Evolutionary conservation across 2,888 invertebrate species (phyloP).

Genomic region (Dolomedes plantarius): DNA sequence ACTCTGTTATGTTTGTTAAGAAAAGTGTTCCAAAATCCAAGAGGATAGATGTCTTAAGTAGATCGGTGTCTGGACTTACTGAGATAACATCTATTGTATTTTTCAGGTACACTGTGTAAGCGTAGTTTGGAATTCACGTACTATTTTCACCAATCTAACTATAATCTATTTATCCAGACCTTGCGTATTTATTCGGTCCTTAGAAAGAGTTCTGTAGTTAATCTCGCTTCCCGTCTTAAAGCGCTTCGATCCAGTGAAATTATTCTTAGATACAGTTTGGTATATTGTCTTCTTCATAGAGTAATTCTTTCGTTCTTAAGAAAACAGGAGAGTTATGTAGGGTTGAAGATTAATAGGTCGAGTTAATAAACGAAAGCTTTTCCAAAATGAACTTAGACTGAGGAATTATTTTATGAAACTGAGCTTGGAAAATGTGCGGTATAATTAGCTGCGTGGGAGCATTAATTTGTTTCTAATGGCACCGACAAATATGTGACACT

Average conservation of each 20-base stretch:
- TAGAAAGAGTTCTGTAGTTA: neutral
- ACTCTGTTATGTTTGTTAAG: no score
- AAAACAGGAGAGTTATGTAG: neutral
- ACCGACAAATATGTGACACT: neutral
- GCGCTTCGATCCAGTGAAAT: neutral
- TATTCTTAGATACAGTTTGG: neutral
- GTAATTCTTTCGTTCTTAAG: neutral
- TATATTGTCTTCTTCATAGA: neutral
- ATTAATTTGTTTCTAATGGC: constrained; percentile 1
- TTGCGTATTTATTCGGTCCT: neutral
- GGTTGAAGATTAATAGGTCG: neutral
- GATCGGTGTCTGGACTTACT: no score
- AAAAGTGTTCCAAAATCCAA: no score
- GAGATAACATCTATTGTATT: no score
- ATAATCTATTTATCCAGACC: neutral
- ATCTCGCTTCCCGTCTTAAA: neutral
- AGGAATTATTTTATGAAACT: neutral
- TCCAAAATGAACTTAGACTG: neutral
- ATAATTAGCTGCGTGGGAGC: neutral
- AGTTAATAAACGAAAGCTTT: neutral
- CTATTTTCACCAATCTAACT: neutral
- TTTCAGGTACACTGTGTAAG: no score
- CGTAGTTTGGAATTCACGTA: neutral
- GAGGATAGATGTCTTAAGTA: no score
- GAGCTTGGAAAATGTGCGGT: neutral